A percentile compares a stretch with the other conserved stretches of the same genome.
These are phyloP conservation scores for Gambusia yucatana DNA, from an alignment of 2,797 vertebrate genomes.

Conservation along the genomic window DNA sequence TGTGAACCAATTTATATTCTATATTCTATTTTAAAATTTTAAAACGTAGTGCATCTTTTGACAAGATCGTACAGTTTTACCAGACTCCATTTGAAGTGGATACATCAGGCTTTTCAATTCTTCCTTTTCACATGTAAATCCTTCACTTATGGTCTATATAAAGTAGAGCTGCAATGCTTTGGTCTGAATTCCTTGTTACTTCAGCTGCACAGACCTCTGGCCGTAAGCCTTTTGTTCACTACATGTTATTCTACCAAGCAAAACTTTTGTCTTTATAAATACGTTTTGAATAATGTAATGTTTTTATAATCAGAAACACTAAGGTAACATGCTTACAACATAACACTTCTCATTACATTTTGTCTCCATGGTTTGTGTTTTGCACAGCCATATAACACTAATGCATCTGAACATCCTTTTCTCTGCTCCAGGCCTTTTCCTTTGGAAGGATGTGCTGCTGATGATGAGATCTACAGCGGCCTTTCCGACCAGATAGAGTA, in stretches of 20 bases:
- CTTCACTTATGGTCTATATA: background rate
- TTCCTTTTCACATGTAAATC: too few relatives aligned
- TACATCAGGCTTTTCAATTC: too few relatives aligned
- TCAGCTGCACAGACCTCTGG: too few relatives aligned
- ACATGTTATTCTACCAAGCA: background rate
- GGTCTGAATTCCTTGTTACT: too few relatives aligned
- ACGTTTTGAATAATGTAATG: background rate
- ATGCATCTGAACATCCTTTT: conserved; percentile 3
- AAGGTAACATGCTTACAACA: background rate
- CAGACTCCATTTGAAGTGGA: background rate
- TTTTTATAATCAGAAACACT: background rate
- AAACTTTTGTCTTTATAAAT: background rate
- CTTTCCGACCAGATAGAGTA: conserved; percentile 94
- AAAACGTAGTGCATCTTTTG: background rate
- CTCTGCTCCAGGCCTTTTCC: conserved; percentile 86
- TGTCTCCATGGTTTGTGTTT: background rate
- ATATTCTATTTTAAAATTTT: background rate
- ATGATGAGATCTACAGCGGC: conserved; percentile 92
- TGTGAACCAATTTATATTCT: background rate
- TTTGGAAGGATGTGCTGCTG: conserved; percentile 79
- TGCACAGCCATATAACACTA: background rate
- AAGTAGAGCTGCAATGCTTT: background rate
- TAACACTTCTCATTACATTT: background rate
- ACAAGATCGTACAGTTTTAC: background rate
- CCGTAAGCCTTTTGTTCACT: background rate